Evolutionary conservation across 2,888 invertebrate genomes (phyloP).

Genomic region (Azorinus chamasolen): DNA sequence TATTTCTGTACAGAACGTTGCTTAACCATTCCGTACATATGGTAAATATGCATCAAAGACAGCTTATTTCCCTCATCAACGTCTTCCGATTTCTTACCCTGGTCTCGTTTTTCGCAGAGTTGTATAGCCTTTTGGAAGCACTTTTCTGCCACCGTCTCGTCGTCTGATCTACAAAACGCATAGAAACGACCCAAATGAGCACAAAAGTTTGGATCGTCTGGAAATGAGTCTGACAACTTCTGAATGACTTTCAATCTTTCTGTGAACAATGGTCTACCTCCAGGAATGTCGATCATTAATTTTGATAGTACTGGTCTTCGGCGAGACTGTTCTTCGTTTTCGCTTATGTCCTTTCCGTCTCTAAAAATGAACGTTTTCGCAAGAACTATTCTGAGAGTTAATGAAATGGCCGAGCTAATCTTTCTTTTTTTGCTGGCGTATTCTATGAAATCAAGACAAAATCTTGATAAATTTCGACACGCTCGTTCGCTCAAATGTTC

Average conservation of each 20-base stretch:
- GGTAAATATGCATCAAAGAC: constrained; percentile 68
- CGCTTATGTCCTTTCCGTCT: constrained; percentile 61
- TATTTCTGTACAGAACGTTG: constrained; percentile 41
- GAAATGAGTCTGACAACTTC: constrained; percentile 52
- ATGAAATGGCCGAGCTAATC: constrained; percentile 23
- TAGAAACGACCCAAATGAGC: constrained; percentile 64
- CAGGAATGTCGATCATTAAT: constrained; percentile 63
- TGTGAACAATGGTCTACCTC: constrained; percentile 54
- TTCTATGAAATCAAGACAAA: constrained; percentile 60
- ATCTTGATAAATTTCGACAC: constrained; percentile 39
- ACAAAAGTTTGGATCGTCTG: constrained; percentile 62
- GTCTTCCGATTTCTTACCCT: constrained; percentile 31
- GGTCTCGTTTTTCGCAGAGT: constrained; percentile 40
- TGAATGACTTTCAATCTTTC: constrained; percentile 62
- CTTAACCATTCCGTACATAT: constrained; percentile 71
- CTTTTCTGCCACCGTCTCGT: constrained; percentile 50
- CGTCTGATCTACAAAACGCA: constrained; percentile 59
- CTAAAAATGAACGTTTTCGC: constrained; percentile 67
- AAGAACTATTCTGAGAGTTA: constrained; percentile 50
- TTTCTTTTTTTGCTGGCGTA: constrained; percentile 55
- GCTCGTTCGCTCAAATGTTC: constrained; percentile 31
- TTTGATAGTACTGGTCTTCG: constrained; percentile 56
- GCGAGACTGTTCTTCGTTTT: constrained; percentile 44
- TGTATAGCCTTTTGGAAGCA: constrained; percentile 56
- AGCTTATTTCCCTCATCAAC: constrained; percentile 48